These are phyloP conservation scores for Lithobius niger DNA, from an alignment of 1,140 invertebrate genomes.

Conservation along the genomic window DNA sequence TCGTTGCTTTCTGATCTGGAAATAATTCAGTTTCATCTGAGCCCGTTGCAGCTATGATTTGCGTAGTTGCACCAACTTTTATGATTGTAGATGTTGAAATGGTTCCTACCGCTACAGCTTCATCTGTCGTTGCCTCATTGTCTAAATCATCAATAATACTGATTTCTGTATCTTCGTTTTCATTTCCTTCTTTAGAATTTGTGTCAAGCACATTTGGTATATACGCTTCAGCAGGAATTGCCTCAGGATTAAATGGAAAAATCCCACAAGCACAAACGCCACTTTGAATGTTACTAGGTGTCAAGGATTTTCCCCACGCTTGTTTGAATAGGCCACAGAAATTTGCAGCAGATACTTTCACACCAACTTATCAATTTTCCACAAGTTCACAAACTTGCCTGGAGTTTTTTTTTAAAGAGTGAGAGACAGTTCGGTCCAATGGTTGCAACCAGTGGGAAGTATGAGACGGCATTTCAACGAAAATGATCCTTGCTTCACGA, in stretches of 20 bases:
- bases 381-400: neutral
- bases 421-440: neutral
- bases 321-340: constrained; percentile 10
- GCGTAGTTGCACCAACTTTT: too few relatives aligned
- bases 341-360: neutral
- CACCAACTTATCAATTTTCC: neutral
- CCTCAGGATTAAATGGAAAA: constrained; percentile 21
- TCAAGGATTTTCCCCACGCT: neutral
- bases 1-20: neutral
- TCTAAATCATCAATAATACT: neutral
- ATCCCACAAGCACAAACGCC: constrained; percentile 19
- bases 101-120: neutral
- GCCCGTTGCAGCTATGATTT: too few relatives aligned
- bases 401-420: neutral
- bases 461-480: constrained; percentile 11
- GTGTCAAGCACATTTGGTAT: constrained; percentile 18
- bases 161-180: neutral
- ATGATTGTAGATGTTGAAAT: neutral
- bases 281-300: neutral
- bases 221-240: constrained; percentile 24
- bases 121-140: neutral
- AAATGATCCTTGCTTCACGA: constrained; percentile 10
- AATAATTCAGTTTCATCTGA: too few relatives aligned
- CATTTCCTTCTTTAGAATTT: neutral
- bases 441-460: constrained; percentile 12